phyloP scores from a whole-genome alignment of 35 echinoderm and acorn worm species.

The Heliocidaris erythrogramma region DNA sequence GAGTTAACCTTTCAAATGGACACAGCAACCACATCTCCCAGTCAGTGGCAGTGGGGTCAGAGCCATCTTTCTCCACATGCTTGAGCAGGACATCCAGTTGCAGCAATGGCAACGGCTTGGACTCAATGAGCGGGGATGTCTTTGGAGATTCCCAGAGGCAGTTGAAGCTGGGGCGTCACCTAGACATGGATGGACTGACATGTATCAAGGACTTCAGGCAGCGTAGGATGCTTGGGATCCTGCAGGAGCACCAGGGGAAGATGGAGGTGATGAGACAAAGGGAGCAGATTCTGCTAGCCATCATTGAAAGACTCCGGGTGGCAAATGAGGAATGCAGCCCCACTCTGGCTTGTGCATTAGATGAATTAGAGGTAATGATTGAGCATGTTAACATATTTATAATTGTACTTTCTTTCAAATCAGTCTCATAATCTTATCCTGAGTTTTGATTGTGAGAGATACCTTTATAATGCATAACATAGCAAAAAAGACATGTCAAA shows the following conservation, averaged over 20 bases:
- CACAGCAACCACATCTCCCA: neutral
- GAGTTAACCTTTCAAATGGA: slow-evolving; percentile 30
- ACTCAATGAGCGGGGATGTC: neutral
- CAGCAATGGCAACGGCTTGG: slow-evolving; percentile 11
- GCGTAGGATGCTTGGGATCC: slow-evolving; percentile 64
- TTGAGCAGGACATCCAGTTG: slow-evolving; percentile 35
- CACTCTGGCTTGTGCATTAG: slow-evolving; percentile 2
- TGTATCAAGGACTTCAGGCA: slow-evolving; percentile 53
- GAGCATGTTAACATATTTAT: neutral
- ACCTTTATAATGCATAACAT: no score
- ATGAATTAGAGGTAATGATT: neutral
- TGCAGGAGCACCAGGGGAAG: slow-evolving; percentile 57
- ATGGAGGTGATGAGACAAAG: slow-evolving; percentile 48
- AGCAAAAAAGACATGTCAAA: no score
- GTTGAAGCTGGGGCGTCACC: slow-evolving; percentile 71
- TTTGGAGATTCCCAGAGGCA: slow-evolving; percentile 32
- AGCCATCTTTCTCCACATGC: slow-evolving; percentile 30
- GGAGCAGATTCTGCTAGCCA: neutral
- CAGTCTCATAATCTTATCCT: no score
- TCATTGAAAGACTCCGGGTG: neutral
- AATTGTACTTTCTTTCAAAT: neutral
- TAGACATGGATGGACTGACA: slow-evolving; percentile 87
- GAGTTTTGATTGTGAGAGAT: no score
- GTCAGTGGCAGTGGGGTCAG: neutral
- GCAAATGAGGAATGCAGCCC: neutral